phyloP scores from a whole-genome alignment of 1,140 invertebrate species.

The Drosophila dunni region DNA sequence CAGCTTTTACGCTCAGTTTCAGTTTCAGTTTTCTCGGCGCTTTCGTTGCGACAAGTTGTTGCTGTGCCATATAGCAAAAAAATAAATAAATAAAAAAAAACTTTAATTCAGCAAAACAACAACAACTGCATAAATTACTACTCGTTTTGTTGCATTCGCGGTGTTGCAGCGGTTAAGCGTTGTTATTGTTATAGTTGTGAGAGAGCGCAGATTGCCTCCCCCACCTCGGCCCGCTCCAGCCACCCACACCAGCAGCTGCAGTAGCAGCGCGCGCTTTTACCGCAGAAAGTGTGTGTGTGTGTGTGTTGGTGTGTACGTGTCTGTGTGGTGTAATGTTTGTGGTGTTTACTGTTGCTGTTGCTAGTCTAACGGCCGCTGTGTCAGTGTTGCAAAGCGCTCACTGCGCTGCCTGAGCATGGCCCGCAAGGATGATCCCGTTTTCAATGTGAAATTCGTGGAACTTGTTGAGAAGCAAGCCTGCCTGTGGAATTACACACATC shows the following conservation, averaged over 20 bases:
- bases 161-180: background rate
- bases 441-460: constrained; percentile 81
- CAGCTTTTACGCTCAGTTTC: constrained; percentile 65
- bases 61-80: constrained; percentile 30
- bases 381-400: constrained; percentile 55
- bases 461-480: constrained; percentile 75
- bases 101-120: constrained; percentile 2
- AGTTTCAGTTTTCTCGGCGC: constrained; percentile 73
- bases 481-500: constrained; percentile 78
- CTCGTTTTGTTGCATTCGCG: constrained; percentile 25
- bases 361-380: background rate
- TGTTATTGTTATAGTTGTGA: constrained; percentile 9
- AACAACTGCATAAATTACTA: background rate
- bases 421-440: constrained; percentile 83
- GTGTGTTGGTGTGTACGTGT: background rate
- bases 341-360: constrained; percentile 3
- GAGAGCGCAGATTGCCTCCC: constrained; percentile 31
- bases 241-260: background rate
- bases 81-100: constrained; percentile 4
- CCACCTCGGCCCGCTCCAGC: background rate
- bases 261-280: constrained; percentile 6
- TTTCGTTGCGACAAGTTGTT: constrained; percentile 73
- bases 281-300: background rate
- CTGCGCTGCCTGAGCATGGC: constrained; percentile 43
- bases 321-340: constrained; percentile 7